These are phyloP conservation scores for honey bee (Apis mellifera) DNA, from an alignment of 1,140 invertebrate genomes.

Conservation along the genomic window DNA sequence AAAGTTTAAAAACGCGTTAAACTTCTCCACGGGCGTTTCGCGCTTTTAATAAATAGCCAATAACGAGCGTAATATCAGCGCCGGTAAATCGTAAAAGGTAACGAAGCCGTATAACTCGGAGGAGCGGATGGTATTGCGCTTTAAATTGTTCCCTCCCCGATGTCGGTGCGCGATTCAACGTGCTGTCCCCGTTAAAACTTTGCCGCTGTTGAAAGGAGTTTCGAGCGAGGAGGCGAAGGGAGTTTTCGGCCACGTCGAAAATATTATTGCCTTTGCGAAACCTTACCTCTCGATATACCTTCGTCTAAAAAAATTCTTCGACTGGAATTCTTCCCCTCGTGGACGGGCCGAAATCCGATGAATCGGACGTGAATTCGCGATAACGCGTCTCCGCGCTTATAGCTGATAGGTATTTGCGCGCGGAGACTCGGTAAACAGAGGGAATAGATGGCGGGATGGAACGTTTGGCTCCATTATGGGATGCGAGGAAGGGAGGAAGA, in stretches of 20 bases:
- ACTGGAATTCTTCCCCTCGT: no score
- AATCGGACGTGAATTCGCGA: no score
- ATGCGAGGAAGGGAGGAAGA: neutral
- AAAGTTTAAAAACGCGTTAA: neutral
- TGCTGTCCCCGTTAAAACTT: slow-evolving; percentile 25
- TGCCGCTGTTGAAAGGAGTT: slow-evolving; percentile 26
- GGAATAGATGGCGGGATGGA: neutral
- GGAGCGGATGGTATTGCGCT: slow-evolving; percentile 31
- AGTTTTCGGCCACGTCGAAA: no score
- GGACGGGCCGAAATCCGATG: no score
- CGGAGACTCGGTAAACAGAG: slow-evolving; percentile 4
- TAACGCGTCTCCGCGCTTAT: no score
- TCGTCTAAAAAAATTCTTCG: no score
- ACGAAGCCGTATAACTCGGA: slow-evolving; percentile 44
- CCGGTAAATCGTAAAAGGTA: slow-evolving; percentile 48
- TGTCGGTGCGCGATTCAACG: slow-evolving; percentile 3
- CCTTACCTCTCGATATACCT: no score
- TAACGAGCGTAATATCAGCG: slow-evolving; percentile 45
- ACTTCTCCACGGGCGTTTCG: slow-evolving; percentile 6
- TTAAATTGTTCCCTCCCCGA: slow-evolving; percentile 32
- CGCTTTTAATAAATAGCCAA: slow-evolving; percentile 49
- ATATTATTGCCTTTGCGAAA: no score
- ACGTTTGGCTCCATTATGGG: slow-evolving; percentile 47
- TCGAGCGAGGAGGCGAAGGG: no score
- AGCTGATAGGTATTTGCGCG: neutral